Evolutionary conservation across 2,888 invertebrate species (phyloP).

Genomic region (Lottia gigantea): DNA sequence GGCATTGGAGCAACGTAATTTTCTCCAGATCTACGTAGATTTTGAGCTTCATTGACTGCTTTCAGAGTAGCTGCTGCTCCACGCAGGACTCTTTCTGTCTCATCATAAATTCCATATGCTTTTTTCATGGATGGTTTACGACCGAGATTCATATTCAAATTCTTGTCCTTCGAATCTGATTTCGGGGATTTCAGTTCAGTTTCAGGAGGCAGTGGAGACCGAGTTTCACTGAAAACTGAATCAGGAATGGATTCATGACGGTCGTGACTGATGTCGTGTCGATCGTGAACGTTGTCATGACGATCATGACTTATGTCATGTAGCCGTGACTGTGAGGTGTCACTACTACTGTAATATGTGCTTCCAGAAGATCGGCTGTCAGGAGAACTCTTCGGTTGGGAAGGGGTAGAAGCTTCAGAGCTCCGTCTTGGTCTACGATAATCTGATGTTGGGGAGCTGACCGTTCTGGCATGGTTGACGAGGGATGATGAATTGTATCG

Average conservation of each 20-base stretch:
- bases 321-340: background rate
- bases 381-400: slow-evolving; percentile 44
- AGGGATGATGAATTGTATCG: slow-evolving; percentile 6
- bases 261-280: background rate
- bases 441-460: slow-evolving; percentile 17
- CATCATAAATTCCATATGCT: slow-evolving; percentile 59
- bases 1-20: slow-evolving; percentile 22
- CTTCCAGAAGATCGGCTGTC: slow-evolving; percentile 47
- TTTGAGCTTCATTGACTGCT: slow-evolving; percentile 10
- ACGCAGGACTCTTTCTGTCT: slow-evolving; percentile 37
- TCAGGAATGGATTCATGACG: slow-evolving; percentile 37
- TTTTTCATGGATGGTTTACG: slow-evolving; percentile 56
- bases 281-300: background rate
- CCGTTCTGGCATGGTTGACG: slow-evolving; percentile 17
- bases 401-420: slow-evolving; percentile 36
- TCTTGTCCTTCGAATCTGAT: slow-evolving; percentile 9
- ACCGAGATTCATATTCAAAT: slow-evolving; percentile 30
- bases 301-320: slow-evolving; percentile 35
- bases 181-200: background rate
- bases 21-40: slow-evolving; percentile 1
- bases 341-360: slow-evolving; percentile 28
- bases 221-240: slow-evolving; percentile 43
- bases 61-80: background rate
- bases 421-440: slow-evolving; percentile 12
- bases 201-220: slow-evolving; percentile 7